Percentiles rank a stretch among this genome's conserved stretches.
phyloP scores from a whole-genome alignment of 2,888 invertebrate species.

The Drosophila gaucha region DNA sequence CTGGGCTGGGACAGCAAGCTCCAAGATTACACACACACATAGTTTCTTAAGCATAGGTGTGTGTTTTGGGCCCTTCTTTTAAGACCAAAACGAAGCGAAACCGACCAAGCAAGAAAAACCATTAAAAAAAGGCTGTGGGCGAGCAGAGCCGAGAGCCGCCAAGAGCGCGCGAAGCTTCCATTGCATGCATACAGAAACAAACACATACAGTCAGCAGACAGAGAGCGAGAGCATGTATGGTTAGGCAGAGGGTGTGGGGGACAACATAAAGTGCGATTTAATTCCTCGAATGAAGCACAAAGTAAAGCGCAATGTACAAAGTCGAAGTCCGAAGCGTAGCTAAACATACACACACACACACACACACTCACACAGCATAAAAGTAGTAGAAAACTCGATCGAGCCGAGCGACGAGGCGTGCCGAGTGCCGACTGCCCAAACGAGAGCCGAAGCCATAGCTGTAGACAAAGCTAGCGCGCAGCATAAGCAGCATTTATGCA shows the following conservation, averaged over 20 bases:
- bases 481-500: constrained; percentile 66
- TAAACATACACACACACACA: constrained; percentile 19
- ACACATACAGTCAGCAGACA: constrained; percentile 18
- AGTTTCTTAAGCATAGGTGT: constrained; percentile 7
- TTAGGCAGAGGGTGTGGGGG: constrained; percentile 5
- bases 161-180: constrained; percentile 42
- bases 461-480: constrained; percentile 48
- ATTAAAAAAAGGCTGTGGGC: constrained; percentile 71
- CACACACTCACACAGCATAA: constrained; percentile 24
- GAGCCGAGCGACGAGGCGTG: constrained; percentile 36
- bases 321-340: constrained; percentile 53
- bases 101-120: constrained; percentile 70
- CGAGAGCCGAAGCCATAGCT: constrained; percentile 35
- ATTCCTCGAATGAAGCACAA: constrained; percentile 73
- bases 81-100: constrained; percentile 58
- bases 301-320: constrained; percentile 80
- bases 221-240: constrained; percentile 33
- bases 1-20: constrained; percentile 54
- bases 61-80: constrained; percentile 69
- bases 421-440: constrained; percentile 27
- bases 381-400: constrained; percentile 72
- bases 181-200: constrained; percentile 26
- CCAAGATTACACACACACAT: constrained; percentile 9
- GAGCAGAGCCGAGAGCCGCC: constrained; percentile 39
- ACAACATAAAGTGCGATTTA: constrained; percentile 71